phyloP scores from a whole-genome alignment of 2,797 vertebrate genomes.

The Garrulus glandarius region DNA sequence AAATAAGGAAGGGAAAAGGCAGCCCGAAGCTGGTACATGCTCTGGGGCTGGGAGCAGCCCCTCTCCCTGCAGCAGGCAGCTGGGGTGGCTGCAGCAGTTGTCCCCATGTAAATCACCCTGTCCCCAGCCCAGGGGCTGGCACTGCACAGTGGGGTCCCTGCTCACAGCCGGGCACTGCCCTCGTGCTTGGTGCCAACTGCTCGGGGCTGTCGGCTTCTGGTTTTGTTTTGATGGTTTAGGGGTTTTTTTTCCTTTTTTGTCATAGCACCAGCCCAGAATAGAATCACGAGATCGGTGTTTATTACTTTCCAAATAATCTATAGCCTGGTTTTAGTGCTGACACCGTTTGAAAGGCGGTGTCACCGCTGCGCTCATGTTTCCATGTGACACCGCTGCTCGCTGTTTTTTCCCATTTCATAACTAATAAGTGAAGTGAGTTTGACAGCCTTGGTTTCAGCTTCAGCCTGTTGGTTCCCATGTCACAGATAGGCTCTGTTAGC shows the following conservation, averaged over 20 bases:
- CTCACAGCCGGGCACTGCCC: neutral
- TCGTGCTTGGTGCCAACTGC: fast-evolving
- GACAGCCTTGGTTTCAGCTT: slow-evolving; percentile 18
- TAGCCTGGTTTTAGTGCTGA: slow-evolving; percentile 6
- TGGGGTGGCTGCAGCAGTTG: neutral
- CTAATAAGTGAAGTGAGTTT: slow-evolving; percentile 10
- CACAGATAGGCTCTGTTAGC: neutral
- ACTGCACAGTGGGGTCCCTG: fast-evolving
- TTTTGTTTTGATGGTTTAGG: neutral
- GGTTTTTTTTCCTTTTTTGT: neutral
- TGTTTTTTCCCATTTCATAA: slow-evolving; percentile 19
- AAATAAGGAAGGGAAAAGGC: neutral
- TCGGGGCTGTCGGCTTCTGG: neutral
- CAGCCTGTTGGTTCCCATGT: slow-evolving; percentile 33
- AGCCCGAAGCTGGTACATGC: neutral
- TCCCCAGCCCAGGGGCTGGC: neutral
- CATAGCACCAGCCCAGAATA: neutral
- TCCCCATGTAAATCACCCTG: neutral
- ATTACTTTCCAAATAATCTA: slow-evolving; percentile 38
- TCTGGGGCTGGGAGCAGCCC: neutral
- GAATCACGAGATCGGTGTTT: neutral
- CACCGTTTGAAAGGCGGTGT: neutral
- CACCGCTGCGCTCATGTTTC: neutral
- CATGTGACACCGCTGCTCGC: neutral
- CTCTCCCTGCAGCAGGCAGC: neutral